Evolutionary conservation across 2,888 invertebrate genomes (phyloP), one percentile per base, ranked within the genome.

Genomic region (Euplagia quadripunctaria): DNA sequence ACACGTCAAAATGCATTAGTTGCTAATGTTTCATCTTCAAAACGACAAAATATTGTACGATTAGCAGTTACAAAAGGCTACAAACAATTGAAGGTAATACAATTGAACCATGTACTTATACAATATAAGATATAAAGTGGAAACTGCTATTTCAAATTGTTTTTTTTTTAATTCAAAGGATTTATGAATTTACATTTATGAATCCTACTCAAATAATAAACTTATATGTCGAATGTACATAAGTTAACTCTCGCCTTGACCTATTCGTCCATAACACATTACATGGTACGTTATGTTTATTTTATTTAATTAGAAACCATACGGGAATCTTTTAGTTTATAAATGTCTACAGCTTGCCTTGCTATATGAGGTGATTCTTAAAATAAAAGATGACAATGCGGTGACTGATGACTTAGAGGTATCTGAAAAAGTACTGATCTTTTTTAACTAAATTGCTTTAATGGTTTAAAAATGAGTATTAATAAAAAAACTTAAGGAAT

Each of bases 201-300:
- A 58, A 58, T 58, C 20, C 20, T 20, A 20, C 20, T 58, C 58
- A 58, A 58, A 58, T 55, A 20, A 20, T 58, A 20, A 58, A 11
- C 58, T 58, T 20, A 58, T 58, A 12, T 20, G 58, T 31, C 31
- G 58, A 20, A 20, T 58, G 11, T 20, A 20, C 58, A 20, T 20
- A 58, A 58, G n/a, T 58, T 58, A 58, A 20, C 58, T 58, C 58
- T 61, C 20, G 61, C 61, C 61, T 61, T 61, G 61, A 58, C 58
- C 11, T 20, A 58, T 58, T 58, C 58, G 20, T 58, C 12, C 58
- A 58, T 20, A 58, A 58, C 20, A 20, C 20, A 58, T 58, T 58
- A 20, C 8, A 58, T 11, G 20, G n/a, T 49, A 66, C 46, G 14
- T 31, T 49, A 31, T 49, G 46, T 66, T 14, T 49, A 58, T n/a